Evolutionary conservation across 2,113 vertebrate genomes (phyloP).

Genomic region (Felis catus): F.catus_Fca126_mat1.0 CM031416.1:40130501-40131000

Average conservation of each 20-base stretch:
- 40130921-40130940: slow-evolving; percentile 48
- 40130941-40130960: slow-evolving; percentile 55
- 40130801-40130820: neutral
- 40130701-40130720: neutral
- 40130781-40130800: neutral
- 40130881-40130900: neutral
- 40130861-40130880: slow-evolving; percentile 31
- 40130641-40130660: neutral
- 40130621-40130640: neutral
- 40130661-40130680: neutral
- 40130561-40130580: neutral
- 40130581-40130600: neutral
- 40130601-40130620: neutral
- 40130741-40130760: neutral
- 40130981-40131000: slow-evolving; percentile 64
- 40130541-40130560: neutral
- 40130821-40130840: slow-evolving; percentile 15
- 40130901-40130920: slow-evolving; percentile 70
- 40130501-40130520: neutral
- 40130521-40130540: neutral
- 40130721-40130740: neutral
- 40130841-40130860: neutral
- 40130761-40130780: neutral
- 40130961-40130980: slow-evolving; percentile 12
- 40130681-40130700: neutral